These are phyloP conservation scores for Spea hammondii DNA, from an alignment of 2,797 vertebrate species.

Conservation along the genomic window DNA sequence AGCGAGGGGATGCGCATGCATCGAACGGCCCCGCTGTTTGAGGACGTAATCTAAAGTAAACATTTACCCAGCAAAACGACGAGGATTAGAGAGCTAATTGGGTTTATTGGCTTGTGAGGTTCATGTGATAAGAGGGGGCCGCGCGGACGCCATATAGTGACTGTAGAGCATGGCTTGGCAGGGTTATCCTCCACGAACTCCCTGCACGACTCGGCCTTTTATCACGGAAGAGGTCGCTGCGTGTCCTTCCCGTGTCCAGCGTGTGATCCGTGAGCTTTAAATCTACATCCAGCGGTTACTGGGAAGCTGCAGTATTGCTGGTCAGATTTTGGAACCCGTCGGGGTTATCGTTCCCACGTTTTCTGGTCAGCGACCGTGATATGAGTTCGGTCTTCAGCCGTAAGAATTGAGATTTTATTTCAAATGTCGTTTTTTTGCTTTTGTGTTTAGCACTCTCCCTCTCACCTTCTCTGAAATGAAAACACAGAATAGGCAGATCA, in stretches of 20 bases:
- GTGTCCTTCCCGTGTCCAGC: neutral
- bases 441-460: too few species aligned
- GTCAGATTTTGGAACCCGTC: too few species aligned
- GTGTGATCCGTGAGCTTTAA: neutral
- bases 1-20: neutral
- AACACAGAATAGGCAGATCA: too few species aligned
- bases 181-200: neutral
- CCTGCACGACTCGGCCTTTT: neutral
- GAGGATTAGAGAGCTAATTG: constrained; percentile 30
- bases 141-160: neutral
- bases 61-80: constrained; percentile 26
- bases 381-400: too few species aligned
- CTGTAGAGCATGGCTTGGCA: neutral
- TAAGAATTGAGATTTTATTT: too few species aligned
- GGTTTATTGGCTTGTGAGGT: constrained; percentile 22
- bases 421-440: too few species aligned
- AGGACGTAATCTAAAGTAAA: constrained; percentile 29
- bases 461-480: too few species aligned
- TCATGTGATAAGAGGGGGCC: constrained; percentile 22
- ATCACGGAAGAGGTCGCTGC: neutral
- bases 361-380: too few species aligned
- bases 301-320: too few species aligned
- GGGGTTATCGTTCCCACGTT: too few species aligned
- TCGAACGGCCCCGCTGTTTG: constrained; percentile 8
- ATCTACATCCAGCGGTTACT: neutral